A percentile compares a stretch with the other conserved stretches of the same genome.
These are phyloP conservation scores for Brachionus sp. DNA, from an alignment of 1,140 invertebrate species.

Conservation along the genomic window DNA sequence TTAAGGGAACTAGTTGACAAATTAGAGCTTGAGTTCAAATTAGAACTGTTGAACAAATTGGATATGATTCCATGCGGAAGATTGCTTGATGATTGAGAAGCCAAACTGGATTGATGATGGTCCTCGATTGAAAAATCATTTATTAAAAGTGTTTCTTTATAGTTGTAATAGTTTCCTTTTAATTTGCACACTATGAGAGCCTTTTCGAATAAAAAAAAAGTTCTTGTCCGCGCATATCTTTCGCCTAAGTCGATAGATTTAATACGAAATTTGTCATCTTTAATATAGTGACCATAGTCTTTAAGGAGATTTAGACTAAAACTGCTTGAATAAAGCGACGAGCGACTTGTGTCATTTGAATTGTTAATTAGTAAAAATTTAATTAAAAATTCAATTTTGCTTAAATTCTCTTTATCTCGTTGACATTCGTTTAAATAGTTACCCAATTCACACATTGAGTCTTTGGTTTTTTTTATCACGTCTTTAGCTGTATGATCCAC, in stretches of 20 bases:
- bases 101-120: background rate
- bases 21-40: background rate
- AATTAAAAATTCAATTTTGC: constrained; percentile 9
- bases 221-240: constrained; percentile 17
- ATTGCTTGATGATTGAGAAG: constrained; percentile 28
- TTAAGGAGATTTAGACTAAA: background rate
- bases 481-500: constrained; percentile 25
- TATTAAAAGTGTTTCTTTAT: constrained; percentile 37
- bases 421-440: constrained; percentile 44
- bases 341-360: background rate
- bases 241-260: constrained; percentile 12
- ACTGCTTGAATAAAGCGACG: constrained; percentile 5
- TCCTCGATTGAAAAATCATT: constrained; percentile 28
- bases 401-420: constrained; percentile 37
- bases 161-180: constrained; percentile 39
- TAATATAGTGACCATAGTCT: constrained; percentile 36
- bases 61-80: constrained; percentile 14
- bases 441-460: constrained; percentile 33
- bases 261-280: constrained; percentile 42
- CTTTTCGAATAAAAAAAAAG: constrained; percentile 43
- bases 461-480: background rate
- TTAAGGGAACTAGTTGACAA: constrained; percentile 23
- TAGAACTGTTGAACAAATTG: constrained; percentile 4
- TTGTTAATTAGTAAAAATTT: constrained; percentile 34
- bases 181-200: constrained; percentile 24